These are phyloP conservation scores for Vireo griseus DNA, from an alignment of 2,797 vertebrate species.

Conservation along the genomic window DNA sequence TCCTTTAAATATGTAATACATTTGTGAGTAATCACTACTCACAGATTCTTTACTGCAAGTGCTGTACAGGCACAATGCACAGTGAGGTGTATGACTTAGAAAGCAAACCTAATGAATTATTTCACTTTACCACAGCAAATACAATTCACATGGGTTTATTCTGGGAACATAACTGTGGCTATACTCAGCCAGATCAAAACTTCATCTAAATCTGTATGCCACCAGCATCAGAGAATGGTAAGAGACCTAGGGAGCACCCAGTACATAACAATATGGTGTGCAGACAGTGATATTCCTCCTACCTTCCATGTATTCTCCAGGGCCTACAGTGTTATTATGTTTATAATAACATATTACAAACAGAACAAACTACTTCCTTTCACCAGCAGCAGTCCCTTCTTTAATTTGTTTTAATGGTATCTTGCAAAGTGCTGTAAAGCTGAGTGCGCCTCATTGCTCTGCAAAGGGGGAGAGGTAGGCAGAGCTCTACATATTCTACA, in stretches of 20 bases:
- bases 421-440: background rate
- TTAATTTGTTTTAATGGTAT: background rate
- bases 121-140: background rate
- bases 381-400: background rate
- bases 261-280: background rate
- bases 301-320: background rate
- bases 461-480: background rate
- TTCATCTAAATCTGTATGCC: background rate
- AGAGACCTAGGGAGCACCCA: background rate
- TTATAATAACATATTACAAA: background rate
- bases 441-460: background rate
- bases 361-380: background rate
- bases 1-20: background rate
- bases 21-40: background rate
- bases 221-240: background rate
- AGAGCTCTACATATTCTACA: background rate
- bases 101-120: background rate
- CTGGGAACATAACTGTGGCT: background rate
- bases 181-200: background rate
- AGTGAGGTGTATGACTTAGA: background rate
- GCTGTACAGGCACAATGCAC: background rate
- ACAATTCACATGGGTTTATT: background rate
- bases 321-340: background rate
- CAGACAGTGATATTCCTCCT: background rate
- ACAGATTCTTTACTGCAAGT: background rate